Evolutionary conservation across 2,113 vertebrate species (phyloP), one percentile per base, ranked within the genome.

Genomic region (Trochalopteron elliotii): DNA sequence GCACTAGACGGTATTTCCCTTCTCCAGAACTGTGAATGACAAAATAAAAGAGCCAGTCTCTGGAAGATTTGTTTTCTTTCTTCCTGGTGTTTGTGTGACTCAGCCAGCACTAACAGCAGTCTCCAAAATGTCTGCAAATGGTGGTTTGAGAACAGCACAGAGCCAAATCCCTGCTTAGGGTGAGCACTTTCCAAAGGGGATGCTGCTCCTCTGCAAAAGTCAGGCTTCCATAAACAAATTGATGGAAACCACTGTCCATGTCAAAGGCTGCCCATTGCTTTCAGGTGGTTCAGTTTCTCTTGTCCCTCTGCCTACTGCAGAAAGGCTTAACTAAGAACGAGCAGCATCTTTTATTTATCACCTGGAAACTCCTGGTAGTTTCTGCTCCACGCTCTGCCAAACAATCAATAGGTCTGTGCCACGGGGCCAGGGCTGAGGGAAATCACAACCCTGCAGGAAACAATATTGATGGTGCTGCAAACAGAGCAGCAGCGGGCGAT

Each of bases 21-120:
- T 82, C 68, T 63, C 55, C 35, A 65, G 63, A 72, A 85, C 47
- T 2, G 45, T 13, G 45, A 91, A 47, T 47, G 44, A 50, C 52
- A 93, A 91, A 89, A 89, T 35, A 33, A 63, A 87, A 85, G 53
- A 91, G 47, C 15, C 40, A 11, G 22, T 79, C 69, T 87, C 33
- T 39, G 21, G 40, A 68, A 71, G 69, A 70, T 33, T 33, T 84
- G 35, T 60, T 85, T 94, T 22, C 91, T 71, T 60, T 57, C 70
- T 56, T 37, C 6, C 22, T 23, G 57, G 15, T 61, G 57, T 56
- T 47, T n/a, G 28, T 22, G 67, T 83, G 70, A 87, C 65, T 90
- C 82, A 72, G 47, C 30, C 39, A 82, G 72, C 78, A 40, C 45
- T 35, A 68, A 55, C 30, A 49, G 49, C 57, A 68, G 87, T 16